Evolutionary conservation across 2,888 invertebrate genomes (phyloP), one percentile per base, ranked within the genome.

Genomic region (Bombyx huttoni): DNA sequence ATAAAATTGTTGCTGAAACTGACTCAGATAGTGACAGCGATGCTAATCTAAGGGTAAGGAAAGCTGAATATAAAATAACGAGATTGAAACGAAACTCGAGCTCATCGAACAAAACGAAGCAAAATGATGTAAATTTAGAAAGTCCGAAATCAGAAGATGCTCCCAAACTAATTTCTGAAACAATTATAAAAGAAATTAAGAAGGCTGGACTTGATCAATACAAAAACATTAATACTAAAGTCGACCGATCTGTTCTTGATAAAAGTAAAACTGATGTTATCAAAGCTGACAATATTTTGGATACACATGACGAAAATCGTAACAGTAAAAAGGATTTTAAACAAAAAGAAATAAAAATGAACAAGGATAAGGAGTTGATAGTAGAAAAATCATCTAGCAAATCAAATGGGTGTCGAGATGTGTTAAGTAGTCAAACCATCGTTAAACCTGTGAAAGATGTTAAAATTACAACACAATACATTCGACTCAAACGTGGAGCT

Each of bases 51-150:
- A 78, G 86, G 64, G 83, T 83, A 62, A 76, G 88, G 55, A 88
- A 87, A 68, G 70, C 75, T 58, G 88, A 88, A 52, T 88, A 75
- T 56, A 88, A 88, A 75, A 84, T 80, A 62, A 76, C 84, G 33
- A 78, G 88, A 66, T 63, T 86, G 57, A 88, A 88, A 70, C 73
- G 86, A 57, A 88, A 85, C 62, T 81, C 77, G 14, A 84, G 82
- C 65, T 71, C 76, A 51, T 70, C 73, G 46, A 82, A 78, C 57
- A 87, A 83, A 73, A 73, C 60, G 52, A 87, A 85, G 70, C 73
- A 71, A 56, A 78, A 64, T 57, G 86, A 85, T 57, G 68, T 56
- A 48, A 65, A 66, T 51, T 59, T 65, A 54, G 83, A 82, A 56
- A 66, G 65, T 51, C 63, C 73, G 49, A 85, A 79, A 70, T 59